A percentile compares a stretch with the other conserved stretches of the same genome.
phyloP scores from a whole-genome alignment of 2,797 vertebrate genomes.

The Fringilla coelebs region DNA sequence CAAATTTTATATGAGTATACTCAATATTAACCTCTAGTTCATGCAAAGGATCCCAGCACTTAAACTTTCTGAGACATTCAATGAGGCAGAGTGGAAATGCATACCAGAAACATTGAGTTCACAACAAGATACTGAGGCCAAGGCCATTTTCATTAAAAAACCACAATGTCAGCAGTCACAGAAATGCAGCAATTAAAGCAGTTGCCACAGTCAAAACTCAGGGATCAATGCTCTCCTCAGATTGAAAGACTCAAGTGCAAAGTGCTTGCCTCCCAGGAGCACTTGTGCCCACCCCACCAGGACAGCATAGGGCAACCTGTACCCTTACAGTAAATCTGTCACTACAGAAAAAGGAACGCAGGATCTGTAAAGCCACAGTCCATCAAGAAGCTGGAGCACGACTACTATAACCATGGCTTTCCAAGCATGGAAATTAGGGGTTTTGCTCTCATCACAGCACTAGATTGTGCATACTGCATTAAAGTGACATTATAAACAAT shows the following conservation, averaged over 20 bases:
- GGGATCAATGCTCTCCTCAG: background rate
- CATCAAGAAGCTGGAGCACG: background rate
- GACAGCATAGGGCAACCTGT: background rate
- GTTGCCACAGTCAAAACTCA: background rate
- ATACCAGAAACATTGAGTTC: background rate
- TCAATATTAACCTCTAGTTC: background rate
- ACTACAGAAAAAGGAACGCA: background rate
- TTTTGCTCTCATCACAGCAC: background rate
- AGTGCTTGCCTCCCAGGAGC: background rate
- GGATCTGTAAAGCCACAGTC: background rate
- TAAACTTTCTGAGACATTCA: background rate
- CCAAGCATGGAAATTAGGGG: background rate
- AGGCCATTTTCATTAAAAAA: conserved; percentile 34
- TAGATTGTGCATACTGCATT: background rate
- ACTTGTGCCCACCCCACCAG: background rate
- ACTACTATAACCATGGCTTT: background rate
- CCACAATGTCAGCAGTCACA: background rate
- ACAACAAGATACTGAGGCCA: background rate
- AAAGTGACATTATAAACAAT: background rate
- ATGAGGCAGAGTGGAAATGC: background rate
- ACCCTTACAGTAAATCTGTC: background rate
- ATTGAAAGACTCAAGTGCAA: background rate
- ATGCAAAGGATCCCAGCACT: background rate
- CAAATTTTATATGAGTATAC: background rate
- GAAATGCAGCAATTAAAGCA: background rate